These are phyloP conservation scores for Guaruba guarouba DNA, from an alignment of 2,113 vertebrate genomes.

Conservation along the genomic window DNA sequence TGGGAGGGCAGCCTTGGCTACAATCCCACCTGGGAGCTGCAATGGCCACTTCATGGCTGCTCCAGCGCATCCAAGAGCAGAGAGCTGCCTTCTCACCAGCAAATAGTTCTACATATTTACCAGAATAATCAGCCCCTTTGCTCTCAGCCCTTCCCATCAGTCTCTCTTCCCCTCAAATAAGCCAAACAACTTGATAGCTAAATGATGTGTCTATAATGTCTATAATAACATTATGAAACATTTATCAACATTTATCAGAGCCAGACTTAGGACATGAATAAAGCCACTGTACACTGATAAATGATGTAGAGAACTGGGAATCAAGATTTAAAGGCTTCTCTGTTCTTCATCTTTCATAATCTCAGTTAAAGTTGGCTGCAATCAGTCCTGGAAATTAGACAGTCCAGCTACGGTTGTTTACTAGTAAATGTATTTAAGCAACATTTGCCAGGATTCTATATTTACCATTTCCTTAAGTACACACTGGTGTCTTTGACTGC, in stretches of 20 bases:
- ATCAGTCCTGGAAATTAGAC: conserved; percentile 7
- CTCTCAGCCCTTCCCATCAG: background rate
- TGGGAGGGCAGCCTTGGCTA: background rate
- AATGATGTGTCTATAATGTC: background rate
- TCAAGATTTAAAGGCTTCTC: background rate
- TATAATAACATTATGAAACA: background rate
- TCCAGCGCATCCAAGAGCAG: background rate
- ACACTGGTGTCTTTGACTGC: background rate
- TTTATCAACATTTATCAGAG: conserved; percentile 21
- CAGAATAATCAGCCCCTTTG: background rate
- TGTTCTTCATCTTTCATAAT: background rate
- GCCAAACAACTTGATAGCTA: background rate
- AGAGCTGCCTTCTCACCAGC: background rate
- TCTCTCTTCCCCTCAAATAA: background rate
- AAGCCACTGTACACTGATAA: background rate
- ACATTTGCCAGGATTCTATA: background rate
- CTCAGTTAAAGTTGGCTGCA: background rate
- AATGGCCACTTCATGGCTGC: background rate
- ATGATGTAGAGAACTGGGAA: background rate
- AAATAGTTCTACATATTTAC: background rate
- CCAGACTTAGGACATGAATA: background rate
- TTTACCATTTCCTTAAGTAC: background rate
- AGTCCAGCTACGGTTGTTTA: background rate
- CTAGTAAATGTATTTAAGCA: background rate
- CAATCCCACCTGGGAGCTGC: background rate